Base-by-base conservation (phyloP, 2,888 invertebrate genomes). In the Cartodere bifasciata region DNA sequence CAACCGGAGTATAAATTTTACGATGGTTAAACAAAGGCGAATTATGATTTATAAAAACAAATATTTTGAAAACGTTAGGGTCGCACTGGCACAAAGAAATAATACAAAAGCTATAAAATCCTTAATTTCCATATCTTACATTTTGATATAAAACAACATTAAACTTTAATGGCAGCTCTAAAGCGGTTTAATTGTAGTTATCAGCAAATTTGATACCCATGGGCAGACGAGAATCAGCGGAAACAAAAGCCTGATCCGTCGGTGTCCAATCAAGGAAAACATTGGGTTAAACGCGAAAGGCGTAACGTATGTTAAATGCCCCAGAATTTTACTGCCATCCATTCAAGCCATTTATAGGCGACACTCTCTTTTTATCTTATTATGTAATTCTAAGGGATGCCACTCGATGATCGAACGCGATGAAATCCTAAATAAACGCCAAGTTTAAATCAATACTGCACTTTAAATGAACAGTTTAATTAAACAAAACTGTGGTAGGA, bases 231-330 rank as follows among this genome's bases (percentile, higher is more conserved):
- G 34, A 41, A 41, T 37, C 39, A 34, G 16, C 28, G 37, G 33
- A 39, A 43, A 44, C 47, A 46, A 48, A 44, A 45, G 39, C 43
- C 40, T 41, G 43, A 42, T 45, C 45, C 40, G 45, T 43, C 44
- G 47, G 46, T 43, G 45, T 47, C 45, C 47, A 48, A 48, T 48
- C 48, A 48, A 46, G 44, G 44, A 45, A 47, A 48, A 47, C 48
- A 44, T 45, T 44, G 37, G 42, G 42, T 43, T 41, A 43, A 44
- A 45, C 41, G 40, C 43, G 44, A 30, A 40, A 46, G 48, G 47
- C 43, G 47, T 41, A 47, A 46, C 46, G 46, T 48, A 48, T 47
- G 46, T 46, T 48, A 46, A 48, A 47, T 44, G 42, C 43, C 43
- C 39, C 45, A 40, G 36, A 38, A 40, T 46, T 47, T 48, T 46